A percentile compares a stretch with the other conserved stretches of the same genome.
phyloP scores from a whole-genome alignment of 2,797 vertebrate species.

The Dermochelys coriacea region DNA sequence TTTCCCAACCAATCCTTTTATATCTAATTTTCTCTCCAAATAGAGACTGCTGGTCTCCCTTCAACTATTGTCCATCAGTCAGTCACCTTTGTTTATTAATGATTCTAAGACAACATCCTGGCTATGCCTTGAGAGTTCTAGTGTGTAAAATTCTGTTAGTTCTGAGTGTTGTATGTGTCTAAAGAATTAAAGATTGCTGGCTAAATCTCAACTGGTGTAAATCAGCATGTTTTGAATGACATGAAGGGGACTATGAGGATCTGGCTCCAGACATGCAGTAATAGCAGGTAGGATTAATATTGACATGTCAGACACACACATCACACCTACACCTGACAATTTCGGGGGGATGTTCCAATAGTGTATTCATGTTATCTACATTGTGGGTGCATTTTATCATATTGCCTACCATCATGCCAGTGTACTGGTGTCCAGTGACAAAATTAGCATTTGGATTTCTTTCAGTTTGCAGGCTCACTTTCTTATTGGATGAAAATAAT shows the following conservation, averaged over 20 bases:
- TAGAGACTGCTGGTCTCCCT: not conserved
- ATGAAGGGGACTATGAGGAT: not conserved
- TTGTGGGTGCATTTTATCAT: not conserved
- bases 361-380: not conserved
- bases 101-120: not conserved
- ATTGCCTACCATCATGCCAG: not conserved
- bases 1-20: conserved; percentile 20
- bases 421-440: not conserved
- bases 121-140: not conserved
- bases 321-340: conserved; percentile 6
- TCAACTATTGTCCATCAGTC: conserved; percentile 39
- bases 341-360: not conserved
- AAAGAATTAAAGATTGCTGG: conserved; percentile 15
- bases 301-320: not conserved
- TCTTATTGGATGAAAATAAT: conserved; percentile 49
- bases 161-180: not conserved
- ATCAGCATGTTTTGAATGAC: conserved; percentile 1
- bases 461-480: not conserved
- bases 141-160: not conserved
- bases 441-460: not conserved
- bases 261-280: not conserved
- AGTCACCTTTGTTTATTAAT: not conserved
- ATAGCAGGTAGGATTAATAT: not conserved
- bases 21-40: fast-evolving
- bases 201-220: not conserved